These are phyloP conservation scores for Pasiphila rectangulata DNA, from an alignment of 2,888 invertebrate species.

Conservation along the genomic window DNA sequence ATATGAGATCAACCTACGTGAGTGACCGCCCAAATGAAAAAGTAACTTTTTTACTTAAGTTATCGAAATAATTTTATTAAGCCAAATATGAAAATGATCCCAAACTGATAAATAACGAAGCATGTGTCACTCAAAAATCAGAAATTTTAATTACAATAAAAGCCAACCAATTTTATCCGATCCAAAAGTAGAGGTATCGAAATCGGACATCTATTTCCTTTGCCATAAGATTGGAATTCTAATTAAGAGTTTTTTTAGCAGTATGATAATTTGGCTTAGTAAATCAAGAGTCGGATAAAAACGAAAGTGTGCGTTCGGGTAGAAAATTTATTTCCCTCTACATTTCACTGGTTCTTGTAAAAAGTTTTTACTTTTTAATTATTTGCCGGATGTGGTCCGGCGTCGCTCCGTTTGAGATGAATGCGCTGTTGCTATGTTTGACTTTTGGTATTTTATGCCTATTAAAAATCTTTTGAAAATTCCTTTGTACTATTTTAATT, in stretches of 20 bases:
- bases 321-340: slow-evolving; percentile 73
- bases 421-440: slow-evolving; percentile 48
- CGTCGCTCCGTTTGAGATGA: slow-evolving; percentile 55
- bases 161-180: not conserved
- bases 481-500: slow-evolving; percentile 17
- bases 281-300: slow-evolving; percentile 69
- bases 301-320: slow-evolving; percentile 65
- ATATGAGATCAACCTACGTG: too few species aligned
- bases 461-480: slow-evolving; percentile 9
- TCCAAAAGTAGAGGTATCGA: not conserved
- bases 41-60: too few species aligned
- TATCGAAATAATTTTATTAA: too few species aligned
- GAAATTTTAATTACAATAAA: slow-evolving; percentile 21
- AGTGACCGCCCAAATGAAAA: too few species aligned
- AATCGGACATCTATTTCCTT: slow-evolving; percentile 2
- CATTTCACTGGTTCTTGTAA: slow-evolving; percentile 67
- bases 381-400: slow-evolving; percentile 67
- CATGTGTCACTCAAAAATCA: slow-evolving; percentile 10
- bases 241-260: not conserved
- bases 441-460: slow-evolving; percentile 44
- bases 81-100: not conserved
- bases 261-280: slow-evolving; percentile 27
- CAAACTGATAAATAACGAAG: not conserved
- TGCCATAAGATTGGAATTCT: slow-evolving; percentile 11
- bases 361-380: slow-evolving; percentile 74